phyloP scores from a whole-genome alignment of 2,113 vertebrate species.

The Elachura formosa region DNA sequence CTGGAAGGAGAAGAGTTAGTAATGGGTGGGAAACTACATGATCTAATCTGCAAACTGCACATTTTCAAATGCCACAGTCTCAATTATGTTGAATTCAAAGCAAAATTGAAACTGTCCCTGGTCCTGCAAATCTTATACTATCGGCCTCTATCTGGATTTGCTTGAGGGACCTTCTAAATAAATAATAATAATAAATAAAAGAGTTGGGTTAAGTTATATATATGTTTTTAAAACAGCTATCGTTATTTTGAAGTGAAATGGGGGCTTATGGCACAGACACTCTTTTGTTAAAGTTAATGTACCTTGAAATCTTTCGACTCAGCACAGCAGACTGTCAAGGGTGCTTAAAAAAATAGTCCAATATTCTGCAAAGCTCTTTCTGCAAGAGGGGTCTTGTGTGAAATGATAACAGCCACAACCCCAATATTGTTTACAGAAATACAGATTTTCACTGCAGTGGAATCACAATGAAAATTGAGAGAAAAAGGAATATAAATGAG shows the following conservation, averaged over 20 bases:
- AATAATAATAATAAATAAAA: conserved; percentile 61
- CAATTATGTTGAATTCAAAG: conserved; percentile 57
- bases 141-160: conserved; percentile 41
- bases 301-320: conserved; percentile 60
- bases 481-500: conserved; percentile 14
- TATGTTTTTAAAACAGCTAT: conserved; percentile 26
- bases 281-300: conserved; percentile 68
- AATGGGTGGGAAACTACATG: conserved; percentile 55
- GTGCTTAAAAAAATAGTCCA: conserved; percentile 61
- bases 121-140: conserved; percentile 42
- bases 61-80: conserved; percentile 59
- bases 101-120: conserved; percentile 37
- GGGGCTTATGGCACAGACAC: conserved; percentile 10
- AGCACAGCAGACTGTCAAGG: conserved; percentile 54
- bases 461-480: neutral
- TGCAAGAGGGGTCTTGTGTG: conserved; percentile 57
- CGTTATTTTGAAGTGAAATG: conserved; percentile 35
- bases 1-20: neutral
- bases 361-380: conserved; percentile 52
- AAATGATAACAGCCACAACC: conserved; percentile 56
- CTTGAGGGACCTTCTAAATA: conserved; percentile 42
- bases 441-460: conserved; percentile 14
- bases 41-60: conserved; percentile 59
- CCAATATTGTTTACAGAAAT: conserved; percentile 62
- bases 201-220: conserved; percentile 35